Percentiles rank a stretch among this genome's conserved stretches.
Evolutionary conservation across 2,113 vertebrate species (phyloP).

Genomic region (Chitala chitala): DNA sequence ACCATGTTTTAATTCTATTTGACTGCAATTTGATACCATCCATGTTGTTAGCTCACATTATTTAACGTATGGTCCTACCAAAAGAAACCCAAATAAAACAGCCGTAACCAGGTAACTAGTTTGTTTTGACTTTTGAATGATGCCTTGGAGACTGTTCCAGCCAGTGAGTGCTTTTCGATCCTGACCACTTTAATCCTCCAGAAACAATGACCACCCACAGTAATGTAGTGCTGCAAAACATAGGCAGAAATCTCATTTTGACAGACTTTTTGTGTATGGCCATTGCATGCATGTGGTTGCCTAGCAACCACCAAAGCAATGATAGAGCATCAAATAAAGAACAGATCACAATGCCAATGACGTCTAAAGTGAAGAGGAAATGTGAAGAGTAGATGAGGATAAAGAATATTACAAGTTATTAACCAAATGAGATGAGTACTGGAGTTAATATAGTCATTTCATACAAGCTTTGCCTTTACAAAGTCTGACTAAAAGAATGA

Average conservation of each 20-base stretch:
- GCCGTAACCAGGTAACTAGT: no score
- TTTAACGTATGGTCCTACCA: no score
- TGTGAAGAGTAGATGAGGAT: not conserved
- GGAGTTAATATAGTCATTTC: no score
- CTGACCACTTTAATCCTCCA: not conserved
- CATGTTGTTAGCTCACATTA: no score
- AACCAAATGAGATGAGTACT: no score
- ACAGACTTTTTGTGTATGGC: not conserved
- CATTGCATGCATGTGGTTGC: not conserved
- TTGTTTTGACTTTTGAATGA: no score
- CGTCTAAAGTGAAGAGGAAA: not conserved
- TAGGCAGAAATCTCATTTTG: not conserved
- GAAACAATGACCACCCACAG: not conserved
- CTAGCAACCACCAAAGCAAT: conserved; percentile 4
- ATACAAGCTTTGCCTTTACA: no score
- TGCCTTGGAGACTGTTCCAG: not conserved
- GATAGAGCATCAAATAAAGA: not conserved
- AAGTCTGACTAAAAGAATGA: no score
- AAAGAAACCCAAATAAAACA: no score
- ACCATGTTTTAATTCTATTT: no score
- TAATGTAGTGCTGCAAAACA: not conserved
- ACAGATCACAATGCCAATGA: not conserved
- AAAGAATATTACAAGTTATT: no score
- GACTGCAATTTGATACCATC: no score
- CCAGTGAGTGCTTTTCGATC: not conserved